Evolutionary conservation across 2,113 vertebrate species (phyloP), one percentile per base, ranked within the genome.

Genomic region (Anarhynchus alexandrinus): DNA sequence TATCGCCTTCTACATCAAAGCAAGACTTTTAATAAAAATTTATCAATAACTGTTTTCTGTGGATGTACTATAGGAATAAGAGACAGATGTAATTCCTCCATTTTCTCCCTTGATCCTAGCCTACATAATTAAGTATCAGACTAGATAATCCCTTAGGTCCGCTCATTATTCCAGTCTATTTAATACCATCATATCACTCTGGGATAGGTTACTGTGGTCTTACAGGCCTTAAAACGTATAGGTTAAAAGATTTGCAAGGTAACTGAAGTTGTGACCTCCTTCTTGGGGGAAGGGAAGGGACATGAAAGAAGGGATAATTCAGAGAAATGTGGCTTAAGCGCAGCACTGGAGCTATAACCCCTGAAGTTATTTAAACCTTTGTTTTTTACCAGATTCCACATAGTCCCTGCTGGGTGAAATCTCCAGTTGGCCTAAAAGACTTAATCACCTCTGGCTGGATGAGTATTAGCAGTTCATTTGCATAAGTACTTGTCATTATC

Each of bases 401-500:
- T 86, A 74, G 86, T 62, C 72, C 93, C 90, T 92, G 80, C 94
- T 97, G 90, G 89, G 76, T 85, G 78, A 96, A 97, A 97, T 96
- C 85, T 97, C 95, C 92, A 85, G 88, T 69, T 94, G 74, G 78
- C 93, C 96, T 96, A 65, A 82, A 98, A 97, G 92, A 71, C 77
- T 92, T 95, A 96, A 94, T 95, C 88, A 97, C 89, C 82, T 97
- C 94, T 97, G 93, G 85, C 85, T 96, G 86, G 94, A 97, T 94
- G 78, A 96, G 74, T 94, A 97, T 95, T 94, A 94, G 90, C 85
- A 94, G 91, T 64, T 94, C 69, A 98, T 96, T 97, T 96, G 89
- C 96, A 90, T 97, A 97, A 97, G 77, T 95, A 95, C 93, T 96
- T 96, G 93, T 94, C 94, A 97, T 96, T 97, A 97, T 87, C 88